Evolutionary conservation across 2,113 vertebrate species (phyloP), one percentile per base, ranked within the genome.

Genomic region (Psilopsiagon aymara): DNA sequence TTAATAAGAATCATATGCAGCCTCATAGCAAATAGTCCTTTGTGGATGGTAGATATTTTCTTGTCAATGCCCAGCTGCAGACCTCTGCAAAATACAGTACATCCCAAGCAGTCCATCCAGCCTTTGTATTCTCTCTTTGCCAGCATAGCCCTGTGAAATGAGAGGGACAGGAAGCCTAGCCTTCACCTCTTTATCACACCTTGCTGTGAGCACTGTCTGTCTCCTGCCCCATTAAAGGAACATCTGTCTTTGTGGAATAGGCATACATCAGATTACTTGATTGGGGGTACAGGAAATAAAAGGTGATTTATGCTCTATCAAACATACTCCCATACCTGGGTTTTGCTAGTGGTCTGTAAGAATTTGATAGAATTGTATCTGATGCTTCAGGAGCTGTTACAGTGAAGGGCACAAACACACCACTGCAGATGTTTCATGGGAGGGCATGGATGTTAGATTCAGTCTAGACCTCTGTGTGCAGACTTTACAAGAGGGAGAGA

Each of bases 61-160:
- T 60, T 41, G 44, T 53, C 16, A 69, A 4, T 83, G 33, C 29
- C 29, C 75, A 77, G 6, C 52, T 80, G 3, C 62, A 74, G 25
- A 81, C 10, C 43, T 90, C 35, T 82, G 37, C 33, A 75, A 77
- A 86, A 92, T 62, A 39, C 0, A 3, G 16, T 11, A 27, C 2
- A 0, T 57, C 66, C 21, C 43, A 67, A 44, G 57, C 4, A 2
- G 18, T 75, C 52, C 1, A 0, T 79, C 43, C 0, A 0, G 29
- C 11, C 33, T 82, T 90, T 82, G 13, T 63, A 64, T 66, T 15
- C 33, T 41, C 2, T 75, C 47, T 80, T 64, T 62, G 33, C 35
- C 1, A 0, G 28, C 44, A 11, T 1, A 4, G 46, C 47, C 44
- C 66, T 82, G 59, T 75, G 59, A 60, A 68, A 51, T 37, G 37